Evolutionary conservation across 2,113 vertebrate genomes (phyloP).

Genomic region (Trochalopteron elliotii): DNA sequence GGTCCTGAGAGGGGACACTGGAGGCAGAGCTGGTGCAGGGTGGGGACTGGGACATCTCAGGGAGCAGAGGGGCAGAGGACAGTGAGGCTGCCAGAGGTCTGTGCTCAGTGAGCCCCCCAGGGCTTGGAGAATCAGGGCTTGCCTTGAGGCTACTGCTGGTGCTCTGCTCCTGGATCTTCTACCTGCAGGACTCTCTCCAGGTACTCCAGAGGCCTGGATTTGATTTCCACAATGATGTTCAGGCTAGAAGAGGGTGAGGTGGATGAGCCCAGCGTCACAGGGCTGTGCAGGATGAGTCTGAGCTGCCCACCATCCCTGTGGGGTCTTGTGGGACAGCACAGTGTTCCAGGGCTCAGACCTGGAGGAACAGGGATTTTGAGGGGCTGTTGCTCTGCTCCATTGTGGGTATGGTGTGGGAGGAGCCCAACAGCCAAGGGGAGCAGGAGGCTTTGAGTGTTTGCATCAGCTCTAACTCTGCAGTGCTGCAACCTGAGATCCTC

Average conservation of each 20-base stretch:
- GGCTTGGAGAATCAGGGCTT: background rate
- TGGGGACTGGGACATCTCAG: rapidly evolving
- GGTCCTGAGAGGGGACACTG: background rate
- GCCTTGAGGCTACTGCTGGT: background rate
- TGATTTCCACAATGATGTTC: background rate
- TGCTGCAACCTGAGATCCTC: background rate
- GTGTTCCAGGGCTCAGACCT: background rate
- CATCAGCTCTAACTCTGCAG: rapidly evolving
- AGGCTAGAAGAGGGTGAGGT: background rate
- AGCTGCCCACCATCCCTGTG: background rate
- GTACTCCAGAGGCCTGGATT: background rate
- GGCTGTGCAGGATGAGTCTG: background rate
- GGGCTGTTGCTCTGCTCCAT: rapidly evolving
- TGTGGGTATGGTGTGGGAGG: background rate
- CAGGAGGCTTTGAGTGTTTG: rapidly evolving
- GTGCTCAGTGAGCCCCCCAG: background rate
- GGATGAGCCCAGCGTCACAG: background rate
- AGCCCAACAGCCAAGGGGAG: background rate
- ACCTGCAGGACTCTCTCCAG: background rate
- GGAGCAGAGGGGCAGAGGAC: background rate
- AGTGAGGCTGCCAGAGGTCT: background rate
- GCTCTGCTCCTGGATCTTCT: background rate
- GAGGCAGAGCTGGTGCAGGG: background rate
- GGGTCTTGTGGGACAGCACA: background rate
- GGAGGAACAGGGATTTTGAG: background rate